phyloP scores from a whole-genome alignment of 2,797 vertebrate genomes.

The Nothura maculosa region DNA sequence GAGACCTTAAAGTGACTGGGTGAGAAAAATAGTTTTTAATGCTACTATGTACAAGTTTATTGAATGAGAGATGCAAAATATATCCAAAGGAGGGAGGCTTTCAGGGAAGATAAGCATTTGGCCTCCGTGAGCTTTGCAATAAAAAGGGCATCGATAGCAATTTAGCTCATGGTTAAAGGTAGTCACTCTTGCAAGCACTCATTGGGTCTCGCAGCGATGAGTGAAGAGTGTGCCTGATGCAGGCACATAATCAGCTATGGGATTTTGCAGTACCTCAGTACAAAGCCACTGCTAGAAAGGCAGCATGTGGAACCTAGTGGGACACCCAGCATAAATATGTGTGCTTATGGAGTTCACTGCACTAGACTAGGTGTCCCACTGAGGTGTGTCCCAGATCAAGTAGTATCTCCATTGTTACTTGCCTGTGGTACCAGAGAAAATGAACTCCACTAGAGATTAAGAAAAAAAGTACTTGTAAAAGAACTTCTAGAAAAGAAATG shows the following conservation, averaged over 20 bases:
- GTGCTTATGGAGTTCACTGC: background rate
- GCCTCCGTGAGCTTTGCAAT: background rate
- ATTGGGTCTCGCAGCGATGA: background rate
- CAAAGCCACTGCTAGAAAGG: background rate
- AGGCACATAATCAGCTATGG: background rate
- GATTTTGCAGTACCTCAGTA: background rate
- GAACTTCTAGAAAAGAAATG: background rate
- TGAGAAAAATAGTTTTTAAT: too few relatives aligned
- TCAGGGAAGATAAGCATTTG: too few relatives aligned
- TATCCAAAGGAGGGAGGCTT: too few relatives aligned
- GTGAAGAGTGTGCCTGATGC: background rate
- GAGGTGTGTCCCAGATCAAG: background rate
- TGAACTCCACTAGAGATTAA: background rate
- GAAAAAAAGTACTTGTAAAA: background rate
- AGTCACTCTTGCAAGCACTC: background rate
- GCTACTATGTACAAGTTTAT: too few relatives aligned
- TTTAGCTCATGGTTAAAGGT: background rate
- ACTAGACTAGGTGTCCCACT: background rate
- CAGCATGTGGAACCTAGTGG: background rate
- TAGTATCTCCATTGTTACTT: background rate
- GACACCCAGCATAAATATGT: background rate
- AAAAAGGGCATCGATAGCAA: background rate
- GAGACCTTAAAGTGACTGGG: too few relatives aligned
- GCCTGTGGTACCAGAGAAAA: background rate
- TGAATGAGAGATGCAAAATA: too few relatives aligned